Percentiles rank a stretch among this genome's conserved stretches.
phyloP scores from a whole-genome alignment of 2,113 vertebrate species.

The Sula dactylatra region DNA sequence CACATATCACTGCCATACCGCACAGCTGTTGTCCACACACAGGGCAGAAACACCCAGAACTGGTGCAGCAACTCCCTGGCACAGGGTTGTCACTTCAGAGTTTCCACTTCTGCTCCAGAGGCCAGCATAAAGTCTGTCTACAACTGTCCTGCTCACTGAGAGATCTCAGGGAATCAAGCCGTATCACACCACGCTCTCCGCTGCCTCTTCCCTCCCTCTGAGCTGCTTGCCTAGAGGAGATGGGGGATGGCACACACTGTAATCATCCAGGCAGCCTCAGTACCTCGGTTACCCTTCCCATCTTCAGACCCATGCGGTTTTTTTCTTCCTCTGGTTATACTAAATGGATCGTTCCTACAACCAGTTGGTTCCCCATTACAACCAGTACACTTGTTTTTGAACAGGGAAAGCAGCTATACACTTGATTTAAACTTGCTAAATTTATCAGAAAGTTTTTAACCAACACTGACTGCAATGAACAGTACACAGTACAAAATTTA shows the following conservation, averaged over 20 bases:
- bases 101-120: neutral
- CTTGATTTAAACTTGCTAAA: neutral
- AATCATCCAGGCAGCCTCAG: neutral
- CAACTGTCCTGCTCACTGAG: neutral
- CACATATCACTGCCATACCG: fast-evolving
- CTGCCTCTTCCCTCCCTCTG: neutral
- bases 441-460: neutral
- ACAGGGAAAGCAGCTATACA: neutral
- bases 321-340: neutral
- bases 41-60: fast-evolving
- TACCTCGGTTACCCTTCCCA: neutral
- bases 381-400: neutral
- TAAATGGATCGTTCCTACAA: neutral
- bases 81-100: neutral
- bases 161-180: neutral
- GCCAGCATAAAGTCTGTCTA: neutral
- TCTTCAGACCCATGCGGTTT: neutral
- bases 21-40: neutral
- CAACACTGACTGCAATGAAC: neutral
- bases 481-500: neutral
- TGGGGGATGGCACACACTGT: neutral
- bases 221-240: neutral
- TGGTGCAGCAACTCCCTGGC: neutral
- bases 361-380: neutral
- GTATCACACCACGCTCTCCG: fast-evolving